Evolutionary conservation across 2,797 vertebrate species (phyloP).

Genomic region (Alca torda): DNA sequence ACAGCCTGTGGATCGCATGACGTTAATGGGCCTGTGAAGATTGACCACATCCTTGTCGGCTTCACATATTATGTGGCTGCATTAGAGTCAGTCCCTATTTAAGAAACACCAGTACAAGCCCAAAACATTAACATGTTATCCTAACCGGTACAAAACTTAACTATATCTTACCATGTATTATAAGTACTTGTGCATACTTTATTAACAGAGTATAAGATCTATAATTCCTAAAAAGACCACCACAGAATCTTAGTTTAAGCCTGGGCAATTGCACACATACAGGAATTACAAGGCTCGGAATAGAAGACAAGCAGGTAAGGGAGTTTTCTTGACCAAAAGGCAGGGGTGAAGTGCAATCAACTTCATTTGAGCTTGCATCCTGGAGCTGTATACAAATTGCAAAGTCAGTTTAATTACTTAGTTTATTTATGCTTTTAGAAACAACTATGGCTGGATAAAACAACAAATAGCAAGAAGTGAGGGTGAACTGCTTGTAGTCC

Average conservation of each 20-base stretch:
- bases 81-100: slow-evolving; percentile 17
- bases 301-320: slow-evolving; percentile 53
- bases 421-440: slow-evolving; percentile 74
- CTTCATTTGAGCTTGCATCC: slow-evolving; percentile 59
- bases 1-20: rapidly evolving
- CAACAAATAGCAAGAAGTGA: slow-evolving; percentile 70
- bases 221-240: slow-evolving; percentile 60
- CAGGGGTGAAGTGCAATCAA: slow-evolving; percentile 53
- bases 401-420: slow-evolving; percentile 71
- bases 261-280: slow-evolving; percentile 58
- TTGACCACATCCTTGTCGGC: not conserved
- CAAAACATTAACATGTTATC: slow-evolving; percentile 51
- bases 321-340: slow-evolving; percentile 25
- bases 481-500: slow-evolving; percentile 64
- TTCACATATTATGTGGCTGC: not conserved
- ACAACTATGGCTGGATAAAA: slow-evolving; percentile 74
- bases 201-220: slow-evolving; percentile 67
- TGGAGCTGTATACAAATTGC: slow-evolving; percentile 66
- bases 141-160: slow-evolving; percentile 67
- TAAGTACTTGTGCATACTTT: slow-evolving; percentile 69
- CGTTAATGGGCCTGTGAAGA: not conserved
- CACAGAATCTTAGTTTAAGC: slow-evolving; percentile 57
- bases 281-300: slow-evolving; percentile 64
- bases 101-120: slow-evolving; percentile 48
- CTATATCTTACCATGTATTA: slow-evolving; percentile 52